A percentile compares a stretch with the other conserved stretches of the same genome.
These are phyloP conservation scores for Drymonia ruficornis DNA, from an alignment of 2,888 invertebrate genomes.

Conservation along the genomic window DNA sequence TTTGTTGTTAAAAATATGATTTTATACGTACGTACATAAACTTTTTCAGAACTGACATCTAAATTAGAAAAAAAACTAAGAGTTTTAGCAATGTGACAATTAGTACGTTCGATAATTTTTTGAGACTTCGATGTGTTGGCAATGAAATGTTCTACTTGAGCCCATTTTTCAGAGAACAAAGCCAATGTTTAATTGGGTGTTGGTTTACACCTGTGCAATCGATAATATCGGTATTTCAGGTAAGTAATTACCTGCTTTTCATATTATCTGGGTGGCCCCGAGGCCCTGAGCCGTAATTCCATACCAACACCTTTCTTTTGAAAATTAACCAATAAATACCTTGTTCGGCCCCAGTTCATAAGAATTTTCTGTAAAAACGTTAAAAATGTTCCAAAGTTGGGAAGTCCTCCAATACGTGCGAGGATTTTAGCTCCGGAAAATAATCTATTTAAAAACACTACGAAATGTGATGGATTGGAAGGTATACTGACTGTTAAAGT, in stretches of 20 bases:
- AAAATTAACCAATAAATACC: slow-evolving; percentile 28
- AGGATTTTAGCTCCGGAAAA: slow-evolving; percentile 45
- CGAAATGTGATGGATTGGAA: slow-evolving; percentile 45
- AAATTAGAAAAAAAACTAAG: no score
- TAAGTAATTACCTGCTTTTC: no score
- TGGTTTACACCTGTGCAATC: no score
- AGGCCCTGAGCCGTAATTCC: slow-evolving; percentile 9
- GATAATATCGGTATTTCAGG: no score
- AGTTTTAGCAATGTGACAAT: no score
- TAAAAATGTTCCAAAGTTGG: slow-evolving; percentile 43
- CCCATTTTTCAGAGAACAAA: no score
- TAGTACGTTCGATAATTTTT: no score
- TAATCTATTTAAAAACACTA: slow-evolving; percentile 55
- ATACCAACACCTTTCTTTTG: slow-evolving; percentile 18
- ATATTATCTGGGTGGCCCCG: background rate
- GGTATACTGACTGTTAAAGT: slow-evolving; percentile 29
- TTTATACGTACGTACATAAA: background rate
- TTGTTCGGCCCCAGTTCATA: slow-evolving; percentile 17
- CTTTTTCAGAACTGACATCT: no score
- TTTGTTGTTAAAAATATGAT: no score
- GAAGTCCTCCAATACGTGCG: slow-evolving; percentile 49
- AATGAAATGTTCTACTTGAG: no score
- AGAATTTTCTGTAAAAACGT: slow-evolving; percentile 26
- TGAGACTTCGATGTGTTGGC: no score
- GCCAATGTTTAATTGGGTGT: no score